These are phyloP conservation scores for Cheilosia variabilis DNA, from an alignment of 2,888 invertebrate genomes.

Conservation along the genomic window DNA sequence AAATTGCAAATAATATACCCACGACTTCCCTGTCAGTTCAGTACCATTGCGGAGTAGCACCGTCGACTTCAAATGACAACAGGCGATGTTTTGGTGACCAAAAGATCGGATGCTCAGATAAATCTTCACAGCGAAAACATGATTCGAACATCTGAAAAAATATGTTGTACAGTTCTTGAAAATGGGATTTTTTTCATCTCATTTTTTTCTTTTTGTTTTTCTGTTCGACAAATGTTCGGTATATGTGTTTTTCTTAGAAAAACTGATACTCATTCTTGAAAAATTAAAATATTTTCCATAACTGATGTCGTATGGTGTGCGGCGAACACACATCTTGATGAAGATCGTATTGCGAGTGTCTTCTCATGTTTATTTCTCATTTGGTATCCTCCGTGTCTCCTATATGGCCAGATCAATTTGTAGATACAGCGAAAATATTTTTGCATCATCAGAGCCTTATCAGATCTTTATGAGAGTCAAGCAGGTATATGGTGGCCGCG, in stretches of 20 bases:
- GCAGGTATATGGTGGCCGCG: slow-evolving; percentile 1
- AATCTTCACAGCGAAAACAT: slow-evolving; percentile 63
- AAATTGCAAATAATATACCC: slow-evolving; percentile 56
- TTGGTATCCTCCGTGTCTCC: no score
- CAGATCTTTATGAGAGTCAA: slow-evolving; percentile 7
- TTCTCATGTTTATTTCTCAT: slow-evolving; percentile 1
- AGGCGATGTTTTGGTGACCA: slow-evolving; percentile 55
- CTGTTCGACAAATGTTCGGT: slow-evolving; percentile 25
- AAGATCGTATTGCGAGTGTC: slow-evolving; percentile 68
- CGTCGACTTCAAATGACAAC: slow-evolving; percentile 51
- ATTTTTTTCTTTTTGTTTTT: slow-evolving; percentile 7
- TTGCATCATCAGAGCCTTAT: slow-evolving; percentile 43
- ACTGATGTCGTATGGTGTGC: slow-evolving; percentile 39
- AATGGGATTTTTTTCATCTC: slow-evolving; percentile 24
- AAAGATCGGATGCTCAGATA: slow-evolving; percentile 73
- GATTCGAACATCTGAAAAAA: slow-evolving; percentile 73
- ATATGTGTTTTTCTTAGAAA: slow-evolving; percentile 57
- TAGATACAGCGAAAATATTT: slow-evolving; percentile 51
- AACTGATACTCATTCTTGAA: slow-evolving; percentile 41
- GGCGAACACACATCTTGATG: slow-evolving; percentile 59
- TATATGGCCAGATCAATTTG: slow-evolving; percentile 45
- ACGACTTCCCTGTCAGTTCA: slow-evolving; percentile 7
- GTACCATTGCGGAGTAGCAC: slow-evolving; percentile 5
- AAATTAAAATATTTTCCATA: slow-evolving; percentile 57
- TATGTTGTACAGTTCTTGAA: slow-evolving; percentile 65